Percentiles rank a stretch among this genome's conserved stretches.
phyloP scores from a whole-genome alignment of 2,888 invertebrate genomes.

The Eristalis pertinax region DNA sequence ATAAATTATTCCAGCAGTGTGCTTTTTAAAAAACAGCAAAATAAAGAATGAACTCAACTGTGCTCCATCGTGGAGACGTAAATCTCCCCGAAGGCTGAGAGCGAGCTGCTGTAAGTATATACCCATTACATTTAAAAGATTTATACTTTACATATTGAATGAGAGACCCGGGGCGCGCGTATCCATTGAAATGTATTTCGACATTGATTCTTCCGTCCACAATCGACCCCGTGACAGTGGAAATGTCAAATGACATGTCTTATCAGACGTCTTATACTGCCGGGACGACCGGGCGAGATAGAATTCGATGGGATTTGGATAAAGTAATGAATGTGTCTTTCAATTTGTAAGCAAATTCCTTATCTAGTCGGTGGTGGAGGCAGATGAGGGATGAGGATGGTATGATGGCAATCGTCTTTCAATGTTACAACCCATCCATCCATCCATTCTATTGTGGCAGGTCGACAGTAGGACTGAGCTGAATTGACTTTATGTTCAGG shows the following conservation, averaged over 20 bases:
- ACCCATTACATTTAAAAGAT: constrained; percentile 25
- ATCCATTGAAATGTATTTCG: background rate
- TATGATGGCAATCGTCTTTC: background rate
- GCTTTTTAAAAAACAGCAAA: background rate
- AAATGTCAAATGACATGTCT: constrained; percentile 35
- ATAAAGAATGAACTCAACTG: constrained; percentile 19
- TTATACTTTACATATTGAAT: constrained; percentile 50
- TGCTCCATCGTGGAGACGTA: background rate
- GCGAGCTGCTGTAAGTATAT: background rate
- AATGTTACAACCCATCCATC: background rate
- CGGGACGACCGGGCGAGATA: background rate
- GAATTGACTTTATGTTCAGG: background rate
- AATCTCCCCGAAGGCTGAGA: background rate
- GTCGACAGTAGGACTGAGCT: background rate
- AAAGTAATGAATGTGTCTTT: constrained; percentile 9
- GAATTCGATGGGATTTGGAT: constrained; percentile 31
- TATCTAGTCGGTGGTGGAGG: background rate
- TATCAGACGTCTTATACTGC: constrained; percentile 22
- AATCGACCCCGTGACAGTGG: background rate
- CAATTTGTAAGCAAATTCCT: constrained; percentile 1
- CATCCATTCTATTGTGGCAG: background rate
- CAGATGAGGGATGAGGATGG: background rate
- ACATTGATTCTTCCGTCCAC: background rate
- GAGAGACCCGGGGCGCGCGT: background rate
- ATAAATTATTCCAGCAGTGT: constrained; percentile 32